Evolutionary conservation across 2,888 invertebrate genomes (phyloP).

Genomic region (Brachyptera risi): DNA sequence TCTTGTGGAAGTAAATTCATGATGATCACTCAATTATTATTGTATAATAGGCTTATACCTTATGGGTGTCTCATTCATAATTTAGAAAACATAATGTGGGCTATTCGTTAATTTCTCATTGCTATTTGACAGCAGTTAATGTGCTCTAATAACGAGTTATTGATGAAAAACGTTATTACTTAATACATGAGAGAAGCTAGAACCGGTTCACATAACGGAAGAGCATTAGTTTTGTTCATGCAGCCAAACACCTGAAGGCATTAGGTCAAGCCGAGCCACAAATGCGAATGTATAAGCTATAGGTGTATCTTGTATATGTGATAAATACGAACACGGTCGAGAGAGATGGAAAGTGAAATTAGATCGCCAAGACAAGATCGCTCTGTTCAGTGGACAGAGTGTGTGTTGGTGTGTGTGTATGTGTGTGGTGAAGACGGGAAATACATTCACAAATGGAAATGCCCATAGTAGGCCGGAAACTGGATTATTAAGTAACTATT

Average conservation of each 20-base stretch:
- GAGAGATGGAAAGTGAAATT: conserved; percentile 9
- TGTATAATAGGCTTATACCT: too few relatives aligned
- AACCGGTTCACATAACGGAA: not conserved
- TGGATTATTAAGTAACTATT: not conserved
- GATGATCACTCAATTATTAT: too few relatives aligned
- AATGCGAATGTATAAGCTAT: too few relatives aligned
- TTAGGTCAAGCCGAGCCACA: too few relatives aligned
- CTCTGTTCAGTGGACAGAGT: not conserved
- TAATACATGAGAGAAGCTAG: not conserved
- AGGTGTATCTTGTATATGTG: too few relatives aligned
- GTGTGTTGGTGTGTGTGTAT: not conserved
- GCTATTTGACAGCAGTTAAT: too few relatives aligned
- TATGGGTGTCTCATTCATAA: too few relatives aligned
- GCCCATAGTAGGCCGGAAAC: conserved; percentile 17
- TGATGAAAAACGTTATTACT: not conserved
- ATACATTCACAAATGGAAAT: conserved; percentile 9
- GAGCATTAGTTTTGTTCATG: conserved; percentile 6
- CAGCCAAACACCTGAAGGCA: not conserved
- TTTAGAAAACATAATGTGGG: too few relatives aligned
- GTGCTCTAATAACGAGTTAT: not conserved
- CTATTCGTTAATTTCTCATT: too few relatives aligned
- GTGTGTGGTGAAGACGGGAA: conserved; percentile 12
- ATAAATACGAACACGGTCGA: not conserved
- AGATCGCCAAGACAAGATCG: conserved; percentile 9
- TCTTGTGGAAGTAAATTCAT: too few relatives aligned